Evolutionary conservation across 2,113 vertebrate genomes (phyloP).

Genomic region (Sebastes fasciatus): DNA sequence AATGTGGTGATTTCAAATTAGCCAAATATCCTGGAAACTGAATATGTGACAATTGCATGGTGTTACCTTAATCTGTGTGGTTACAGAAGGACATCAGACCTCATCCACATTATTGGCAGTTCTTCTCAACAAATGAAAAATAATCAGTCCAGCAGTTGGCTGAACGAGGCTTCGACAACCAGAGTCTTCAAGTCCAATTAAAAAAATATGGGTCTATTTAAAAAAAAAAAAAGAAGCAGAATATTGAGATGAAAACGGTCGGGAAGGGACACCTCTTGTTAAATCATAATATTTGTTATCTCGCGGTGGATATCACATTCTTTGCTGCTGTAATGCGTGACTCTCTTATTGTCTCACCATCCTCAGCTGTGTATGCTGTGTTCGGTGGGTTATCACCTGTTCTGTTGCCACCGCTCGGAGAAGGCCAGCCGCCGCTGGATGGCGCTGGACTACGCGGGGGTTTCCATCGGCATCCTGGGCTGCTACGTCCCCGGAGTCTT

Average conservation of each 20-base stretch:
- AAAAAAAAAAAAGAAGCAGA: neutral
- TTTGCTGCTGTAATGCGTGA: neutral
- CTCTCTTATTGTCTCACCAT: rapidly evolving
- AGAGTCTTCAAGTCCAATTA: constrained; percentile 8
- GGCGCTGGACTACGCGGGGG: constrained; percentile 93
- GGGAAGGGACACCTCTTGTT: neutral
- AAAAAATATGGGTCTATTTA: neutral
- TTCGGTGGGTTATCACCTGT: constrained; percentile 94
- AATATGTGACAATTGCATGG: neutral
- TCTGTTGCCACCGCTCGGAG: constrained; percentile 96
- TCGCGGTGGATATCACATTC: neutral
- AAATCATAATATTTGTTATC: constrained; percentile 16
- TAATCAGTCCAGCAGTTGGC: constrained; percentile 24
- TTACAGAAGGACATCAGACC: constrained; percentile 16
- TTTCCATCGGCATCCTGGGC: constrained; percentile 95
- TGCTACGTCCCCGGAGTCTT: constrained; percentile 96
- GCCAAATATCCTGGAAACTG: constrained; percentile 23
- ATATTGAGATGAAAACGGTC: neutral
- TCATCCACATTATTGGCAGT: constrained; percentile 30
- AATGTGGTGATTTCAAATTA: constrained; percentile 10
- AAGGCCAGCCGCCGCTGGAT: constrained; percentile 96
- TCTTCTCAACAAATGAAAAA: constrained; percentile 18
- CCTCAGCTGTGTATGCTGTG: constrained; percentile 94
- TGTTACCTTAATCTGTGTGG: constrained; percentile 29
- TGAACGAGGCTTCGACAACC: neutral